Evolutionary conservation across 2,113 vertebrate species (phyloP), one percentile per base, ranked within the genome.

Genomic region (Mugil cephalus): DNA sequence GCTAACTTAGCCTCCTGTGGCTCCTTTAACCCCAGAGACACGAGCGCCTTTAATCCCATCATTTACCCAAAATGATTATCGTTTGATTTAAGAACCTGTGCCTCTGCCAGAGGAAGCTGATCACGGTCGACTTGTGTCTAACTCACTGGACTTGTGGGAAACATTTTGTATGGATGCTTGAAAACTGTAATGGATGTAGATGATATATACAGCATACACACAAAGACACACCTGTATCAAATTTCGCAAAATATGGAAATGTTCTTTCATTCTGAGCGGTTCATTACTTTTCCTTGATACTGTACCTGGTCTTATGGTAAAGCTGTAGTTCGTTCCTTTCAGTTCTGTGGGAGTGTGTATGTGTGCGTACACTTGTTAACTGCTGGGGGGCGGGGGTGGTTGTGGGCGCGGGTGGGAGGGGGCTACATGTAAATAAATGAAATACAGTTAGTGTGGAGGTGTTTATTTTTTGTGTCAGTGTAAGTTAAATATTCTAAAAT

Each of bases 401-500:
- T 65, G 35, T 46, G 74, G 81, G 65, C 1, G 12, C 69, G 77
- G 88, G 74, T 68, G 86, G 88, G 82, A 54, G 58, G 83, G 83
- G 90, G 71, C 91, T 88, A 82, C 40, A 1, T 98, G 96, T 98
- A 98, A 89, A 94, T 94, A 93, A 95, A 95, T 94, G 93, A 93
- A 94, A 94, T 90, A 88, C 80, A 91, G 91, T 94, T 92, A 95
- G 93, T 94, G 95, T 96, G 95, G 95, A 93, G 94, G 95, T 93
- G 96, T 96, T 97, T 93, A 94, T 95, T 96, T 95, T 94, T 91
- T 91, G 94, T 97, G 94, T 94, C 88, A 75, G 92, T 94, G 95
- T 95, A 92, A 93, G 91, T 92, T 93, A 80, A 93, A 93, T 93
- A 95, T 93, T 93, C 87, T 80, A 91, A 91, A 91, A 69, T 77